Conservation (phyloP, 2,113 vertebrate species). For the Balaenoptera acutorostrata region DNA sequence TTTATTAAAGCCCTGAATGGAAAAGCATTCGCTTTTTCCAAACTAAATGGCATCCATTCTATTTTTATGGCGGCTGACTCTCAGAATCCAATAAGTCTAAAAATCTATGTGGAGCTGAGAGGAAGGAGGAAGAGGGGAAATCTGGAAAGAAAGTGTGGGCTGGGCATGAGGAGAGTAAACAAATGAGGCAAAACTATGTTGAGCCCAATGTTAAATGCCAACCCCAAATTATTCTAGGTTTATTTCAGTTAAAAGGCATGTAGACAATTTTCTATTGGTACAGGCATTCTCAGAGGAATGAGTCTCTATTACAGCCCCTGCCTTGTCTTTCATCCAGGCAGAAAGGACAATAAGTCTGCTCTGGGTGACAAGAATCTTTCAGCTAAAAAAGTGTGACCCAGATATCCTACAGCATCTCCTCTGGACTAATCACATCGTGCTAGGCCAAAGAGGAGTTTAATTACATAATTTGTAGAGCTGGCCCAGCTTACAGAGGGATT, state of each 20-base stretch:
- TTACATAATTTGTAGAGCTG: conserved; percentile 51
- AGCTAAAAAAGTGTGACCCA: conserved; percentile 49
- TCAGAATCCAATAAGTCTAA: background rate
- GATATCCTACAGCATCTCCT: conserved; percentile 27
- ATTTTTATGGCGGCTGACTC: background rate
- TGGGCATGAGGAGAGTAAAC: background rate
- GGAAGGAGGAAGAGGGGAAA: background rate
- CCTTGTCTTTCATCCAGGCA: conserved; percentile 37
- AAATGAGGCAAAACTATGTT: background rate
- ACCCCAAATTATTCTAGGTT: background rate
- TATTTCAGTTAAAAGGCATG: background rate
- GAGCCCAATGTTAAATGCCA: background rate
- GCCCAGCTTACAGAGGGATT: background rate
- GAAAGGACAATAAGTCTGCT: conserved; percentile 45
- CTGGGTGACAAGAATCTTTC: conserved; percentile 40
- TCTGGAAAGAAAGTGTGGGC: background rate
- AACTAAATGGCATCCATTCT: background rate
- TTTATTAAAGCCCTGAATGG: background rate
- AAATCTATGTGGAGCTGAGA: background rate
- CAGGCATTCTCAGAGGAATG: background rate
- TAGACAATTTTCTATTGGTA: background rate
- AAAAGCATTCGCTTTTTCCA: background rate
- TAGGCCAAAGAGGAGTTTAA: background rate
- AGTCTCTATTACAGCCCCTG: conserved; percentile 17
- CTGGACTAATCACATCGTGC: background rate